phyloP scores from a whole-genome alignment of 2,113 vertebrate genomes.

The Erythrolamprus reginae region DNA sequence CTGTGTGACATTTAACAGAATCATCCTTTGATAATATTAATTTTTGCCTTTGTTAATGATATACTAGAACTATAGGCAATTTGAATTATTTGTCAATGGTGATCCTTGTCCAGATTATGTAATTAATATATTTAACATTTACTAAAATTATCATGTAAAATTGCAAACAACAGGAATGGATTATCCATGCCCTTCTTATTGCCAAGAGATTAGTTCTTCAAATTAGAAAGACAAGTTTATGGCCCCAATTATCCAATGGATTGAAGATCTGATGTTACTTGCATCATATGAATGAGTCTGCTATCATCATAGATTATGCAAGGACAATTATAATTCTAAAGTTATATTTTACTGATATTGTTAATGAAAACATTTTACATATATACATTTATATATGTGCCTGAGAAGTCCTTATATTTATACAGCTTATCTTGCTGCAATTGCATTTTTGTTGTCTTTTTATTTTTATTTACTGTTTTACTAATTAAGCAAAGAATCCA shows the following conservation, averaged over 20 bases:
- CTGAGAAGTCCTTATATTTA: background rate
- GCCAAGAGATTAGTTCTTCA: background rate
- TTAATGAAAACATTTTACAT: background rate
- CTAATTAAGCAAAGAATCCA: background rate
- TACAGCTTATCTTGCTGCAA: background rate
- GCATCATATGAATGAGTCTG: background rate
- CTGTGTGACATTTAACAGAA: background rate
- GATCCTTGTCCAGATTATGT: background rate
- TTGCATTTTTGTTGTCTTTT: background rate
- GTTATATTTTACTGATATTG: background rate
- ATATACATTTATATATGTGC: background rate
- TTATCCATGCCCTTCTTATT: background rate
- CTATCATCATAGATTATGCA: background rate
- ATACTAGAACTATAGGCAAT: background rate
- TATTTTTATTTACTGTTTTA: background rate
- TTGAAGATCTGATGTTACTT: background rate
- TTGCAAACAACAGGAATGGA: background rate
- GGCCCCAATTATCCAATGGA: background rate
- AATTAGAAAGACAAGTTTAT: background rate
- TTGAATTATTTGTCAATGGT: background rate
- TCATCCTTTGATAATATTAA: conserved; percentile 10
- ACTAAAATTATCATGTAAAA: background rate
- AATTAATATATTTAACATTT: background rate
- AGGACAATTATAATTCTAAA: background rate
- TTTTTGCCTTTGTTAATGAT: background rate